phyloP scores from a whole-genome alignment of 2,888 invertebrate genomes.

The Sympetrum striolatum region DNA sequence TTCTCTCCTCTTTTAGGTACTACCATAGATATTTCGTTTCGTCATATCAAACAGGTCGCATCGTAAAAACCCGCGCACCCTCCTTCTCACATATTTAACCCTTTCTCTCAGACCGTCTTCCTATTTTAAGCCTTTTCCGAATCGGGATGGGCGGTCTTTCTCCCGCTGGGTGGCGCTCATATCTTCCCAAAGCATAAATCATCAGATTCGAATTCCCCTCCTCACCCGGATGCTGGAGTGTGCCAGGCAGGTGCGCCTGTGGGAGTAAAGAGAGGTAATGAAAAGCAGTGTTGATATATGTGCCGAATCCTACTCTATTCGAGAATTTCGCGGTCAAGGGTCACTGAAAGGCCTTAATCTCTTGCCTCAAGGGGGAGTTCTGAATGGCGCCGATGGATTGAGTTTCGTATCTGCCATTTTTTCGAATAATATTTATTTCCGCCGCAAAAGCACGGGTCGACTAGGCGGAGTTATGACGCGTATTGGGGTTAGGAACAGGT shows the following conservation, averaged over 20 bases:
- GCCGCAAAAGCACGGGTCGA: too few species aligned
- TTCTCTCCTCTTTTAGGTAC: too few species aligned
- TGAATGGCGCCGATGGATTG: neutral
- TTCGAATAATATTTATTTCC: neutral
- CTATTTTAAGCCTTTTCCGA: conserved; percentile 10
- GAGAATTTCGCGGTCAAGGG: conserved; percentile 19
- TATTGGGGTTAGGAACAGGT: too few species aligned
- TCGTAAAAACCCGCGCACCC: neutral
- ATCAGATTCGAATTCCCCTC: neutral
- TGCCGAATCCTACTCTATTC: neutral
- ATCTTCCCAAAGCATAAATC: conserved; percentile 22
- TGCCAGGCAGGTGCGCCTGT: neutral
- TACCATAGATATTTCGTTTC: neutral
- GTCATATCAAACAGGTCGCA: neutral
- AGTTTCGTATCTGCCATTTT: neutral
- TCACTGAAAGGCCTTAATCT: neutral
- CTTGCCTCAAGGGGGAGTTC: neutral
- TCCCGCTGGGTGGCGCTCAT: conserved; percentile 31
- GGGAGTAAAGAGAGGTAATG: neutral
- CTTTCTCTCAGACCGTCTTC: neutral
- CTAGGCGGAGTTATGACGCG: too few species aligned
- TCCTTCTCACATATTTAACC: neutral
- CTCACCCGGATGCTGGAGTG: conserved; percentile 23
- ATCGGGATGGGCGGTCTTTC: conserved; percentile 32
- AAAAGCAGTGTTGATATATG: neutral